phyloP scores from a whole-genome alignment of 2,797 vertebrate species.

The Heliangelus exortis region DNA sequence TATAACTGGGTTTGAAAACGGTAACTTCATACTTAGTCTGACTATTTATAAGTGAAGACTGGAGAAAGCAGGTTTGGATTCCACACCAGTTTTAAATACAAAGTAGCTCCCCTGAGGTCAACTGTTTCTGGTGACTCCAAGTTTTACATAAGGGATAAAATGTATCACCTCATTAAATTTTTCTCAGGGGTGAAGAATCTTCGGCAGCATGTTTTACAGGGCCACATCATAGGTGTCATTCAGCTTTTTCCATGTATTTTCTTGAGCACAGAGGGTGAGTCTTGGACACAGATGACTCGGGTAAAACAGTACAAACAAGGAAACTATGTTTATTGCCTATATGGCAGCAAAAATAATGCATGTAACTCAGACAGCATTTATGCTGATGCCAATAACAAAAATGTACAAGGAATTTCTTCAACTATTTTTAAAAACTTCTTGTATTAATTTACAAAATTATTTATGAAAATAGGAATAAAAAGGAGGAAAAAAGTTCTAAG shows the following conservation, averaged over 20 bases:
- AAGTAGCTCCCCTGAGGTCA: neutral
- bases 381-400: neutral
- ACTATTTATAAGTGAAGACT: neutral
- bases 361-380: neutral
- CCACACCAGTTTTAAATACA: neutral
- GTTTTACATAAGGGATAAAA: neutral
- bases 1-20: neutral
- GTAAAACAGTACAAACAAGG: neutral
- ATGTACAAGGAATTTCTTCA: neutral
- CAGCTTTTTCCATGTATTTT: neutral
- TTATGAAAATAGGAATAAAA: neutral
- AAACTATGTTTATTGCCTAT: neutral
- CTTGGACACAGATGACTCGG: neutral
- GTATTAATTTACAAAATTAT: neutral
- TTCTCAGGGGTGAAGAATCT: neutral
- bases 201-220: neutral
- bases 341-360: neutral
- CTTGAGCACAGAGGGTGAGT: neutral
- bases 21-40: neutral
- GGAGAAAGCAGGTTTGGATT: neutral
- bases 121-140: neutral
- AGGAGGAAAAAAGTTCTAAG: neutral
- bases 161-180: neutral
- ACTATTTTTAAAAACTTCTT: neutral
- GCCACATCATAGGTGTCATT: neutral